Evolutionary conservation across 2,888 invertebrate species (phyloP).

Genomic region (Frankliniella fusca): DNA sequence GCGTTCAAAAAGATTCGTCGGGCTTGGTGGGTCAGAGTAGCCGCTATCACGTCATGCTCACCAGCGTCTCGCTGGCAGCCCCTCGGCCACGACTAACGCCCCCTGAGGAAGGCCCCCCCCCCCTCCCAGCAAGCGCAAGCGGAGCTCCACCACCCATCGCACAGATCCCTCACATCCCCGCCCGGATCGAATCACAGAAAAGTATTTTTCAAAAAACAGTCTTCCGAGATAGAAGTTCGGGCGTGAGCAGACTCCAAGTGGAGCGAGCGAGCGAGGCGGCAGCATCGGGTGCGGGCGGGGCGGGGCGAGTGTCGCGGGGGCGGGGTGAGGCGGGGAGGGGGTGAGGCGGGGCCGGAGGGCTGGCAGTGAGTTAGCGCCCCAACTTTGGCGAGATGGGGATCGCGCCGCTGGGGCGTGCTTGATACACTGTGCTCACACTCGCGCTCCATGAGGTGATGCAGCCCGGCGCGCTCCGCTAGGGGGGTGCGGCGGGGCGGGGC

Average conservation of each 20-base stretch:
- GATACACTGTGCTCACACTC: conserved; percentile 11
- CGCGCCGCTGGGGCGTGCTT: conserved; percentile 4
- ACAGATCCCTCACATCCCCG: background rate
- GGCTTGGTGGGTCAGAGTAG: no score
- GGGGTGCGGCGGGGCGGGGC: no score
- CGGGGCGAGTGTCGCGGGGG: background rate
- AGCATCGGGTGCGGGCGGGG: background rate
- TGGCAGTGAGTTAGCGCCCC: conserved; percentile 20
- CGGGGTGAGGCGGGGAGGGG: background rate
- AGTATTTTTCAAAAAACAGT: conserved; percentile 27
- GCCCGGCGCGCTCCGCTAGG: no score
- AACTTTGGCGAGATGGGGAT: conserved; percentile 22
- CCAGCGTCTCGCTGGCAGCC: no score
- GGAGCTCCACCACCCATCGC: background rate
- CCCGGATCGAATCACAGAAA: conserved; percentile 22
- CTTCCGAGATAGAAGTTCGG: conserved; percentile 26
- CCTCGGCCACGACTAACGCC: no score
- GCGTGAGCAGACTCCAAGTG: conserved; percentile 13
- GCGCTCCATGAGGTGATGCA: background rate
- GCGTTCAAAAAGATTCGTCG: no score
- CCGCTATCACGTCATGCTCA: no score
- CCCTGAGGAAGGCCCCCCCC: no score
- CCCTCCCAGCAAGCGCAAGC: no score
- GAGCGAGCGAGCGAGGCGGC: background rate
- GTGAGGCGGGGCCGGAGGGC: background rate